Evolutionary conservation across 2,888 invertebrate species (phyloP).

Genomic region (Xanthorhoe spadicearia): DNA sequence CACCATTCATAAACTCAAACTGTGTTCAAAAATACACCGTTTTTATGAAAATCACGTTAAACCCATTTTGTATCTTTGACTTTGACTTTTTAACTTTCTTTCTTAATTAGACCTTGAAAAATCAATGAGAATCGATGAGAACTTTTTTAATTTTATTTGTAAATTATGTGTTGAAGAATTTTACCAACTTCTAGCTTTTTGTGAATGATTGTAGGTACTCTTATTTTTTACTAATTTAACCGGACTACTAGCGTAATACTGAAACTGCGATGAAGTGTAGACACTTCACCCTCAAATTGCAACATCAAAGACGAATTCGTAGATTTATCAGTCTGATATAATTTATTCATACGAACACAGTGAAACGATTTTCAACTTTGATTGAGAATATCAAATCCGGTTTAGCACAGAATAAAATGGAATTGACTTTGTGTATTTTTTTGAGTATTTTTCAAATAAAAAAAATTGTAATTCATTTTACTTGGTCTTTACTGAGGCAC

Average conservation of each 20-base stretch:
- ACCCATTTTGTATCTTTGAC: too few relatives aligned
- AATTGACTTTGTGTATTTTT: slow-evolving; percentile 1
- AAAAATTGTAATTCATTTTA: too few relatives aligned
- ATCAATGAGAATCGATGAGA: too few relatives aligned
- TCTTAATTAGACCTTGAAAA: too few relatives aligned
- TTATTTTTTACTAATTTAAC: too few relatives aligned
- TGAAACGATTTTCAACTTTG: slow-evolving; percentile 66
- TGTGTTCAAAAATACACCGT: background rate
- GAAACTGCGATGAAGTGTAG: background rate
- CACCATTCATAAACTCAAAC: background rate
- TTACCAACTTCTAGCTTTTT: too few relatives aligned
- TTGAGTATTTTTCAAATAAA: slow-evolving; percentile 3
- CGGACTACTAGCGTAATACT: background rate
- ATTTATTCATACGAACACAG: slow-evolving; percentile 62
- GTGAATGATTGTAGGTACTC: too few relatives aligned
- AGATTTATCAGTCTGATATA: slow-evolving; percentile 52
- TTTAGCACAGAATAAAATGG: background rate
- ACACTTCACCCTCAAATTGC: slow-evolving; percentile 15
- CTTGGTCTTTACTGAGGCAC: too few relatives aligned
- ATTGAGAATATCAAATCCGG: slow-evolving; percentile 38
- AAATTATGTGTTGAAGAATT: too few relatives aligned
- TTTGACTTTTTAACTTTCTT: too few relatives aligned
- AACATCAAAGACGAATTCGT: slow-evolving; percentile 40
- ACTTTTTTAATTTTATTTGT: too few relatives aligned
- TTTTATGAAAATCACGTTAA: too few relatives aligned